phyloP scores from a whole-genome alignment of 1,140 invertebrate species.

The Sminthurides bifidus region DNA sequence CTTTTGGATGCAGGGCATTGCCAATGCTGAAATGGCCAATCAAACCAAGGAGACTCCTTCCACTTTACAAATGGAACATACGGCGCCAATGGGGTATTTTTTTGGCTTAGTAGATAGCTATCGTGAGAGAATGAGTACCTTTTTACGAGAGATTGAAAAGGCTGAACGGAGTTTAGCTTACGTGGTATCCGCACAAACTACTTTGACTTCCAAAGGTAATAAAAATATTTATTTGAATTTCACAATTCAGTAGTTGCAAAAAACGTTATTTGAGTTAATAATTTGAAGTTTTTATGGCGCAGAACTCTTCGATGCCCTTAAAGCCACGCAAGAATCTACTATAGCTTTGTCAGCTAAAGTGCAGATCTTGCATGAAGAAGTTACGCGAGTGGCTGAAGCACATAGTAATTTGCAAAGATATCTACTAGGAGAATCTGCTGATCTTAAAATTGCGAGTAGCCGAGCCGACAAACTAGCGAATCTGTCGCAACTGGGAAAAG shows the following conservation, averaged over 20 bases:
- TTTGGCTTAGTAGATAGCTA: neutral
- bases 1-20: neutral
- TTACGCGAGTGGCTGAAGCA: neutral
- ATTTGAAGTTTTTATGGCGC: neutral
- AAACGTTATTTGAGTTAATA: no score
- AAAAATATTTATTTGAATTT: neutral
- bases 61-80: neutral
- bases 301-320: neutral
- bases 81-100: neutral
- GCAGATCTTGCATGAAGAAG: conserved; percentile 1
- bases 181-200: neutral
- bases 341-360: conserved; percentile 1
- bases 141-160: neutral
- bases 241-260: no score
- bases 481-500: neutral
- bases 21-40: conserved; percentile 1
- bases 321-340: neutral
- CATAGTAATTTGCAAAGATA: conserved; percentile 3
- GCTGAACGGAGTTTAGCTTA: neutral
- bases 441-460: neutral
- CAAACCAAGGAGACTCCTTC: neutral
- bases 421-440: neutral
- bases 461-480: neutral
- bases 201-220: neutral
- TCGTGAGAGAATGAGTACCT: neutral